Evolutionary conservation across 2,888 invertebrate species (phyloP).

Genomic region (Rhagonycha fulva): DNA sequence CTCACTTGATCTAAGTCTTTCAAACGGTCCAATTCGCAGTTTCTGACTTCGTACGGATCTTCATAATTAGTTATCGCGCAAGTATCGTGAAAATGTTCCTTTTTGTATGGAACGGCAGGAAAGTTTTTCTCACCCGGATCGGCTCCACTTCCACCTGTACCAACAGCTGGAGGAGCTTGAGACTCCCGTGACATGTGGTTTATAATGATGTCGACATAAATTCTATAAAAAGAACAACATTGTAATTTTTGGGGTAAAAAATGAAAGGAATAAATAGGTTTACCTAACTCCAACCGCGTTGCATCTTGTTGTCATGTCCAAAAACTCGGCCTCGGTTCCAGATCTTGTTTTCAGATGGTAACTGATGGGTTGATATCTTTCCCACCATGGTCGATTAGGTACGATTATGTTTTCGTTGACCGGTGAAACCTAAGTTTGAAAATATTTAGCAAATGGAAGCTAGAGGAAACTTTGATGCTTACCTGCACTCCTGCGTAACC

Average conservation of each 20-base stretch:
- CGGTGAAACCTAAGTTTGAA: constrained; percentile 68
- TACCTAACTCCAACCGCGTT: constrained; percentile 77
- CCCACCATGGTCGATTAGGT: constrained; percentile 78
- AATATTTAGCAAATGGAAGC: neutral
- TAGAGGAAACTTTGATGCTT: constrained; percentile 26
- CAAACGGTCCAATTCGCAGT: constrained; percentile 62
- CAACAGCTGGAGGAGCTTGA: constrained; percentile 55
- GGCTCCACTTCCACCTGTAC: constrained; percentile 64
- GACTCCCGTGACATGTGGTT: constrained; percentile 79
- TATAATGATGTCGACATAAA: constrained; percentile 82
- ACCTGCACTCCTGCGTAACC: constrained; percentile 79
- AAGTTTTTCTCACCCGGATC: constrained; percentile 54
- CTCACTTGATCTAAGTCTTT: constrained; percentile 74
- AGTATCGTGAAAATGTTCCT: constrained; percentile 69
- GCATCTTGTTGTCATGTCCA: constrained; percentile 78
- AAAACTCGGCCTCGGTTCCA: constrained; percentile 73
- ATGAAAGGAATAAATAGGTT: neutral
- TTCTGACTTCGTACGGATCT: constrained; percentile 63
- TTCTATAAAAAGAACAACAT: constrained; percentile 56
- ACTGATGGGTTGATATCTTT: constrained; percentile 85
- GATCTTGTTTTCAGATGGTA: constrained; percentile 77
- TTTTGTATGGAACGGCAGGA: constrained; percentile 67
- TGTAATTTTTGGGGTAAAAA: neutral
- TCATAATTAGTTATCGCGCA: constrained; percentile 70
- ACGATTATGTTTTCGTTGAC: constrained; percentile 72